Base-by-base conservation (phyloP, 2,113 vertebrate genomes). In the Sylvilagus bachmani region DNA sequence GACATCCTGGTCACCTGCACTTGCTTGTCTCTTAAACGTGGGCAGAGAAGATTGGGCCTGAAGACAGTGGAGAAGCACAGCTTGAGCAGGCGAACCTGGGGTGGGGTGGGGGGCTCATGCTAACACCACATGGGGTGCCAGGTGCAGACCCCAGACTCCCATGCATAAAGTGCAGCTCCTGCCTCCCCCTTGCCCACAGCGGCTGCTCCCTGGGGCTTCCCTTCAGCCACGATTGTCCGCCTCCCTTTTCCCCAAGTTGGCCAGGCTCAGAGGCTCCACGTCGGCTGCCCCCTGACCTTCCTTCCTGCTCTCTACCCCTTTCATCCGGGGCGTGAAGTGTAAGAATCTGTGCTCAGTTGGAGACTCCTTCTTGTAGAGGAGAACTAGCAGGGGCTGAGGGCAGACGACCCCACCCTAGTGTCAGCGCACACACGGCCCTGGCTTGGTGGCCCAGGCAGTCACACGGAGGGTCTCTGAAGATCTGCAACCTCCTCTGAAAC, bases 1-100 rank as follows among this genome's bases (percentile, higher is more conserved):
- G 49, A 73, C 85, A 93, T 88, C 36, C 36, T 77, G 64, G 74
- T 71, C 61, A 25, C 16, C 73, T 58, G 4, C 33, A 55, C 73
- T 82, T 67, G 88, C 27, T 87, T 93, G 25, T 79, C 51, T 33
- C 51, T 87, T 96, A 22, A 80, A 83, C 75, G 25, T 85, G 53
- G n/a, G 21, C 62, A 61, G 51, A 51, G 88, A 73, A 81, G 61
- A 64, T 7, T 21, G 11, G 8, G 24, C 71, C 1, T 77, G 84
- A 88, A 55, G 3, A 51, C 8, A 70, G 58, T 51, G 58, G 71
- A 33, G 86, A 70, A 69, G 21, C 24, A 79, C 38, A 64, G 5
- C 2, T 11, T 83, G 86, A 44, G 53, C 44, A 87, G 64, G 58
- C 44, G 89, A 38, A 13, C 53, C 90, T 44, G 2, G 29, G 29